These are phyloP conservation scores for Myotis yumanensis DNA, from an alignment of 2,113 vertebrate genomes.

Conservation along the genomic window DNA sequence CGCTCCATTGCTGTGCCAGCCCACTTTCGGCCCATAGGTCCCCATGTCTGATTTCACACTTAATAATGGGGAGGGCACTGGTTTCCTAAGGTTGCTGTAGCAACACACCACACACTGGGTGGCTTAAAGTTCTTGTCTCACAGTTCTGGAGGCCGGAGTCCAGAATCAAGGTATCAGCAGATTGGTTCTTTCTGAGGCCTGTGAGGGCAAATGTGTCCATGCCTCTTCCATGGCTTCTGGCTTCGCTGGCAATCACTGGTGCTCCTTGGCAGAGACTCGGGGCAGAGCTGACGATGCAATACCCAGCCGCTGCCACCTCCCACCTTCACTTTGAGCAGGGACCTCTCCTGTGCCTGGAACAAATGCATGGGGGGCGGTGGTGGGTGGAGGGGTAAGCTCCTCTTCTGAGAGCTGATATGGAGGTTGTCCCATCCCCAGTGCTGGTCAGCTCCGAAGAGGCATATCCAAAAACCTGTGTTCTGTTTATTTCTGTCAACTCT, in stretches of 20 bases:
- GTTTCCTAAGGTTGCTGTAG: background rate
- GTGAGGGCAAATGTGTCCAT: no score
- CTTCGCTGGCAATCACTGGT: background rate
- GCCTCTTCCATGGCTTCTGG: background rate
- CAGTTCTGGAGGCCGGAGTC: background rate
- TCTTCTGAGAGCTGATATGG: background rate
- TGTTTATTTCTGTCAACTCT: background rate
- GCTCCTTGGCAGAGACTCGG: background rate
- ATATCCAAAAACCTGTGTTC: background rate
- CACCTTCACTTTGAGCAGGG: background rate
- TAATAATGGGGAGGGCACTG: background rate
- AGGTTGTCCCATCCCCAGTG: no score
- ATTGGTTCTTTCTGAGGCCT: background rate
- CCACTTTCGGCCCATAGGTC: background rate
- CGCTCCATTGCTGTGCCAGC: no score
- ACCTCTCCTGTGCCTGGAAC: background rate
- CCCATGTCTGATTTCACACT: background rate
- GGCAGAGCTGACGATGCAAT: rapidly evolving
- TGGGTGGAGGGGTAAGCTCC: rapidly evolving
- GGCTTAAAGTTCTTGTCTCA: background rate
- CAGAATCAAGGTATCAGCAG: background rate
- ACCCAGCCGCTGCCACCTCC: background rate
- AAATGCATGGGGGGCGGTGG: rapidly evolving
- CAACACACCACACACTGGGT: background rate
- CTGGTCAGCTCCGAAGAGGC: background rate